These are phyloP conservation scores for Herpailurus yagouaroundi DNA, from an alignment of 2,113 vertebrate genomes.

Conservation along the genomic window DNA sequence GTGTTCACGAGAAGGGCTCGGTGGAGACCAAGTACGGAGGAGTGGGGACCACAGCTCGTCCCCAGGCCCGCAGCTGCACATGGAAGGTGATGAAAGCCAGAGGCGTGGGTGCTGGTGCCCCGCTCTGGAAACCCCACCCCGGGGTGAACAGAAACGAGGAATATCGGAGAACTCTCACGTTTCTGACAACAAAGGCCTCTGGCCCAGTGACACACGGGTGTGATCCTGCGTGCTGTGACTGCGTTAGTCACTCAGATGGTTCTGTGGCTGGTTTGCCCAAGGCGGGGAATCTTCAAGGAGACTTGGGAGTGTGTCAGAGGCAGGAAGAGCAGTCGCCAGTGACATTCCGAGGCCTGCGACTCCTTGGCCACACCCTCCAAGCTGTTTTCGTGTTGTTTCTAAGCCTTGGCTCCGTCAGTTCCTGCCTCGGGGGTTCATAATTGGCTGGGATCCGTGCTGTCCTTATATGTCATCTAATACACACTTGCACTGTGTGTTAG, in stretches of 20 bases:
- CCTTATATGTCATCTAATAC: neutral
- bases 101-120: neutral
- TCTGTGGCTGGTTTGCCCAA: neutral
- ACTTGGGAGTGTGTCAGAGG: neutral
- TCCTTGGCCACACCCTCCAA: neutral
- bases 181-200: neutral
- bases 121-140: neutral
- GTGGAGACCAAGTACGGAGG: neutral
- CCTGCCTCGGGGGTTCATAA: neutral
- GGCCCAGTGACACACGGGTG: neutral
- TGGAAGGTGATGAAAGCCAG: neutral
- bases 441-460: neutral
- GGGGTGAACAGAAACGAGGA: neutral
- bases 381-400: neutral
- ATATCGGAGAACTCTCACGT: fast-evolving
- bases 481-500: neutral
- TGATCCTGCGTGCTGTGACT: neutral
- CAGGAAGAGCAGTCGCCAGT: neutral
- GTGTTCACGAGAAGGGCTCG: neutral
- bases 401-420: neutral
- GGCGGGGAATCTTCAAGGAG: constrained; percentile 18
- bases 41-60: neutral
- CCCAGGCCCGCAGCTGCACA: neutral
- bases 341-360: neutral
- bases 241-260: neutral